A percentile compares a stretch with the other conserved stretches of the same genome.
Evolutionary conservation across 2,113 vertebrate species (phyloP).

Genomic region (Rostratula benghalensis): DNA sequence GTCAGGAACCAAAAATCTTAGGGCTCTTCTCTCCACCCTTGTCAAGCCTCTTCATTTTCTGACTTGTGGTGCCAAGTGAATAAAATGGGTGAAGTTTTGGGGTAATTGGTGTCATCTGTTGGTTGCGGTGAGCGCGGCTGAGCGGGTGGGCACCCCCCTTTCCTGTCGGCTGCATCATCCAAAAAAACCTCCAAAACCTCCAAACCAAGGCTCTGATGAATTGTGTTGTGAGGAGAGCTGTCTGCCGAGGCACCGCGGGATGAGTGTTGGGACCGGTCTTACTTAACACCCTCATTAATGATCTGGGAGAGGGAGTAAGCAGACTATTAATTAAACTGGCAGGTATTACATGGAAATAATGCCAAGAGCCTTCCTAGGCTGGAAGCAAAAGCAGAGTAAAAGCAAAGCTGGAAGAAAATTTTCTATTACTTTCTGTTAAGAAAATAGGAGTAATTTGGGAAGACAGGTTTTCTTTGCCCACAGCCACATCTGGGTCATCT

Average conservation of each 20-base stretch:
- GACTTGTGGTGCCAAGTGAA: not conserved
- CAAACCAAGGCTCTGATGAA: slow-evolving; percentile 37
- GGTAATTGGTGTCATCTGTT: slow-evolving; percentile 1
- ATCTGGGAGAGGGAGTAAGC: slow-evolving; percentile 64
- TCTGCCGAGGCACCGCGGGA: slow-evolving; percentile 55
- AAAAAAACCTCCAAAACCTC: not conserved
- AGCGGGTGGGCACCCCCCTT: slow-evolving; percentile 17
- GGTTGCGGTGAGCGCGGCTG: not conserved
- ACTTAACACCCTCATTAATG: slow-evolving; percentile 72
- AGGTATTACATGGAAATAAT: slow-evolving; percentile 27
- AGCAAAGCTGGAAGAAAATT: too few species aligned
- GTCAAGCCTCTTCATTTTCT: not conserved
- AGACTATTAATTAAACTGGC: slow-evolving; percentile 67
- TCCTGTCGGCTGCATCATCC: slow-evolving; percentile 10
- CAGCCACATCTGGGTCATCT: not conserved
- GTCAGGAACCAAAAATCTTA: not conserved
- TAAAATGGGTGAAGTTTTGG: slow-evolving; percentile 1
- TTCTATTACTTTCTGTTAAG: too few species aligned
- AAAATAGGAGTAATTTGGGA: not conserved
- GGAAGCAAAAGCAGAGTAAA: not conserved
- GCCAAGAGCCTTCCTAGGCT: not conserved
- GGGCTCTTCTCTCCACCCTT: not conserved
- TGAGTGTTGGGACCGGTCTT: slow-evolving; percentile 33
- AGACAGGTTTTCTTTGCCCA: not conserved
- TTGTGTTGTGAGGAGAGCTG: not conserved